These are phyloP conservation scores for Ectemnius continuus DNA, from an alignment of 2,888 invertebrate genomes.

Conservation along the genomic window DNA sequence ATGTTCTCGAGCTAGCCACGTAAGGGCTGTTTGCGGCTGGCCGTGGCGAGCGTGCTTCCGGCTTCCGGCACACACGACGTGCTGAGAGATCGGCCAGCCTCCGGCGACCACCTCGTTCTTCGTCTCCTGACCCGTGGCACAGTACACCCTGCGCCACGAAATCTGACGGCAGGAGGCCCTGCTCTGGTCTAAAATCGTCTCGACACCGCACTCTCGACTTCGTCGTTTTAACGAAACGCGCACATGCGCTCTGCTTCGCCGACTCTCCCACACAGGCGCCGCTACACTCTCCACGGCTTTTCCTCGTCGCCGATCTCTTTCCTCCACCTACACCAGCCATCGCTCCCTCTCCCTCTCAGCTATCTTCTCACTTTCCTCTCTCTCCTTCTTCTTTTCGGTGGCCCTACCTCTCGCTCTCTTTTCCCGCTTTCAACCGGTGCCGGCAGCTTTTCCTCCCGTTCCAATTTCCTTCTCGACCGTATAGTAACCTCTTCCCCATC, in stretches of 20 bases:
- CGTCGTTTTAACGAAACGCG: conserved; percentile 65
- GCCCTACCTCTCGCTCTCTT: conserved; percentile 7
- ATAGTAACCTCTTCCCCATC: conserved; percentile 33
- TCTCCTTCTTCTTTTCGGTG: conserved; percentile 6
- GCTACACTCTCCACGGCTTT: too few species aligned
- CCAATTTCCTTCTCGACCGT: conserved; percentile 26
- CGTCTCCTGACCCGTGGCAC: conserved; percentile 56
- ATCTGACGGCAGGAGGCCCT: conserved; percentile 70
- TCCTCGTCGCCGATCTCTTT: conserved; percentile 6
- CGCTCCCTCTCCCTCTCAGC: conserved; percentile 26
- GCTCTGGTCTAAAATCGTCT: conserved; percentile 76
- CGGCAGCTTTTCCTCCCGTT: conserved; percentile 8
- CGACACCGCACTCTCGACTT: conserved; percentile 60
- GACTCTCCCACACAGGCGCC: too few species aligned
- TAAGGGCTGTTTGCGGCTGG: neutral
- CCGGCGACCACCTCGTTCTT: conserved; percentile 43
- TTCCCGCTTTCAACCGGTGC: conserved; percentile 10
- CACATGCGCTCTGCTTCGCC: conserved; percentile 63
- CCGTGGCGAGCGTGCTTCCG: conserved; percentile 10
- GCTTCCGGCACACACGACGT: conserved; percentile 4
- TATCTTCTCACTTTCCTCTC: conserved; percentile 29
- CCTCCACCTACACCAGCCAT: conserved; percentile 11
- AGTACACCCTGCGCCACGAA: conserved; percentile 68
- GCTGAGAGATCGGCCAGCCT: conserved; percentile 6
- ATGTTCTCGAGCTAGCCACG: conserved; percentile 14